phyloP scores from a whole-genome alignment of 2,797 vertebrate species.

The Myotis myotis region DNA sequence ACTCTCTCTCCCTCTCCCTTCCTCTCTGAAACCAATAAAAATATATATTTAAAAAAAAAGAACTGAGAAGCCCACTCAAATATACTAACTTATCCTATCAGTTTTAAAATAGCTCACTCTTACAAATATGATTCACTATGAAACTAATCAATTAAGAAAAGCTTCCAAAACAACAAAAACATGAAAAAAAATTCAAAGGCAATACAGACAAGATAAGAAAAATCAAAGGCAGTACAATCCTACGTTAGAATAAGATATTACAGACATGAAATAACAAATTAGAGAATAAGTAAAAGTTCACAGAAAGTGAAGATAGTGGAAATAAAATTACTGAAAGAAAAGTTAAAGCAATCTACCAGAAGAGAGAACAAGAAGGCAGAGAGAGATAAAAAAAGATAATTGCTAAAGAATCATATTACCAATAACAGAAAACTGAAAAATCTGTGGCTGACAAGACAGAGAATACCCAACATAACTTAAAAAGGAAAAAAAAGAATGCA shows the following conservation, averaged over 20 bases:
- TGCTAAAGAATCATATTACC: not conserved
- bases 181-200: constrained; percentile 3
- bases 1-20: no score
- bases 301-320: constrained; percentile 21
- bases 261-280: not conserved
- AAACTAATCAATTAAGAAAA: constrained; percentile 43
- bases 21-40: no score
- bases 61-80: not conserved
- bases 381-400: not conserved
- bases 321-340: constrained; percentile 23
- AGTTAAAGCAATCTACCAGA: not conserved
- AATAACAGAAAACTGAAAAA: constrained; percentile 36
- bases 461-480: not conserved
- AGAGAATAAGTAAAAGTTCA: not conserved
- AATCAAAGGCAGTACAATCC: not conserved
- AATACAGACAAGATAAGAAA: constrained; percentile 28
- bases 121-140: not conserved
- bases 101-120: not conserved
- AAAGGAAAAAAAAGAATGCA: not conserved
- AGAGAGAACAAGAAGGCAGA: not conserved
- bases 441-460: not conserved
- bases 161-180: not conserved
- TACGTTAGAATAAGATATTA: not conserved
- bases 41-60: not conserved
- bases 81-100: not conserved